Conservation (phyloP, 2,888 invertebrate species). For the Limnephilus auricula region DNA sequence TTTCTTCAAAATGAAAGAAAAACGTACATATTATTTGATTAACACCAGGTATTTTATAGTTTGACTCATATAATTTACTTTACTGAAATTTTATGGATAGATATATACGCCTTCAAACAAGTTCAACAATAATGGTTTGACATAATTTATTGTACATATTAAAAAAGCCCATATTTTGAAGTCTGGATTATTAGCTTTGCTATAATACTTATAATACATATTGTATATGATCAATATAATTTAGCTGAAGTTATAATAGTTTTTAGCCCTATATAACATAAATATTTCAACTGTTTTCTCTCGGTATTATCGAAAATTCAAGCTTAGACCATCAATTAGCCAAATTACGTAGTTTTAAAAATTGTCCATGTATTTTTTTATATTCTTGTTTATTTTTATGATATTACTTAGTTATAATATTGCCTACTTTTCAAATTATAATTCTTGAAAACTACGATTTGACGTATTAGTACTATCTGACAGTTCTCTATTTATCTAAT, state of each 20-base stretch:
- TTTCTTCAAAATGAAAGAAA: not conserved
- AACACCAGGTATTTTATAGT: not conserved
- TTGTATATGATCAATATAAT: not conserved
- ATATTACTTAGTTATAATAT: not conserved
- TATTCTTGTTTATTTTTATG: not conserved
- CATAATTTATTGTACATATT: not conserved
- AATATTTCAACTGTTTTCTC: not conserved
- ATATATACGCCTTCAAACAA: not conserved
- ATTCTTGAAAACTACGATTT: not conserved
- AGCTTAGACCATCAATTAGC: not conserved
- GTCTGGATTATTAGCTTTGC: not conserved
- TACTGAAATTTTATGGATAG: not conserved
- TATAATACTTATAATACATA: not conserved
- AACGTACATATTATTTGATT: not conserved
- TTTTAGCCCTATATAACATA: not conserved
- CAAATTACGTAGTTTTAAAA: not conserved
- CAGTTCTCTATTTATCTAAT: not conserved
- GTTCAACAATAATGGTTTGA: not conserved
- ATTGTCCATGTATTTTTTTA: not conserved
- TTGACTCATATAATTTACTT: not conserved
- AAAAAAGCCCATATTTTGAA: not conserved
- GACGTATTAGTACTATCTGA: not conserved
- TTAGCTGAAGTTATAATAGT: not conserved
- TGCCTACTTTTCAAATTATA: not conserved
- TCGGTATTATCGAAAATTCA: not conserved